Percentiles rank a stretch among this genome's conserved stretches.
Evolutionary conservation across 2,113 vertebrate species (phyloP).

Genomic region (Setophaga petechia): DNA sequence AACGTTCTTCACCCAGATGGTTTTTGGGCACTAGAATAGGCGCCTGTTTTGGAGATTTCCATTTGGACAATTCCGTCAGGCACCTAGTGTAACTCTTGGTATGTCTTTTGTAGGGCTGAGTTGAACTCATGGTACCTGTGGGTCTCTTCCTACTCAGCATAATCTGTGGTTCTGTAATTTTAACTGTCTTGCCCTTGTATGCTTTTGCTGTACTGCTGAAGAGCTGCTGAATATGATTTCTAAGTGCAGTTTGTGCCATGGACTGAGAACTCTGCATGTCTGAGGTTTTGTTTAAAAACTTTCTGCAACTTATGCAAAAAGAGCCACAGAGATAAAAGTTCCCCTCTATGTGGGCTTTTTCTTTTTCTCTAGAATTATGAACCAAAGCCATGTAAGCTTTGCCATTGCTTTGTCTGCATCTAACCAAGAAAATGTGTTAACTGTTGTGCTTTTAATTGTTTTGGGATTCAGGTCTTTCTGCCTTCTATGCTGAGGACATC

Average conservation of each 20-base stretch:
- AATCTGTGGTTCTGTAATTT: background rate
- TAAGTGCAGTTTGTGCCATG: background rate
- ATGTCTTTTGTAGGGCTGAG: background rate
- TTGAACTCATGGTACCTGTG: background rate
- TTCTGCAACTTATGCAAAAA: background rate
- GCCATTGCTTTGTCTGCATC: background rate
- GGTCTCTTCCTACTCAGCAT: background rate
- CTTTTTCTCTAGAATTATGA: background rate
- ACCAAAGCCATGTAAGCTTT: background rate
- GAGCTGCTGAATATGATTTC: background rate
- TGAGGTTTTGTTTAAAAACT: background rate
- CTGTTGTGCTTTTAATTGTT: background rate
- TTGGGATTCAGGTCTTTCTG: background rate
- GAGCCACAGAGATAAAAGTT: background rate
- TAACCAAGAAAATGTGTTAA: background rate
- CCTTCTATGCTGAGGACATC: background rate
- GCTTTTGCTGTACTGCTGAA: background rate
- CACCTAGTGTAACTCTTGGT: background rate
- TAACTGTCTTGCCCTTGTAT: background rate
- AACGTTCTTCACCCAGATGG: rapidly evolving
- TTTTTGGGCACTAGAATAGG: background rate
- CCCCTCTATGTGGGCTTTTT: background rate
- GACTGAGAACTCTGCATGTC: background rate
- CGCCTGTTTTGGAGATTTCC: background rate
- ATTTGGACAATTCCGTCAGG: background rate